Base-by-base conservation (phyloP, 2,113 vertebrate species). In the Paracanthobrama guichenoti region DNA sequence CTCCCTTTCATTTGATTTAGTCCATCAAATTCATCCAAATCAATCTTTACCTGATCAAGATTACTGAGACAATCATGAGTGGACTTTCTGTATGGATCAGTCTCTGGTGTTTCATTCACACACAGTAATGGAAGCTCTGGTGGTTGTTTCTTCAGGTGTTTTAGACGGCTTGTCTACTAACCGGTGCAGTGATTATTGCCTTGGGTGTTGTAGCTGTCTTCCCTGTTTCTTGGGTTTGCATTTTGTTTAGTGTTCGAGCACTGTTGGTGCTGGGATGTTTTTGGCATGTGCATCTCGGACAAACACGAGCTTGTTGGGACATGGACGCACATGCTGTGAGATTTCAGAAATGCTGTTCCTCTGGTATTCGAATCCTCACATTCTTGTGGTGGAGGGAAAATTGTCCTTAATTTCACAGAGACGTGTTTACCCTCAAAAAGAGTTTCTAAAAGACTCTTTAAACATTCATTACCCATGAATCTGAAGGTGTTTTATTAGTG, bases 321-420 rank as follows among this genome's bases (percentile, higher is more conserved):
- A 89, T 77, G 90, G 86, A 50, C 22, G 14, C 77, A 74, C 83
- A 71, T 55, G 12, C 26, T 79, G 85, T 84, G 85, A 50, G 67
- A 42, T 88, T 75, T 77, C 20, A 84, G 53, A 6, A 13, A 5
- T 85, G 84, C 39, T 80, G 42, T 69, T 26, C 59, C 44, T n/a
- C 74, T 48, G 89, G 87, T 87, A 79, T 88, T 79, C 79, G n/a
- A 62, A 73, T 64, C 0, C 86, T 69, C 64, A 6, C 90, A 89
- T 91, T 91, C 89, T 89, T 92, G 89, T 88, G 91, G 90, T 85
- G 11, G 84, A 50, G 87, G 48, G 88, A 88, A 86, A 87, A 31
- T 28, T 66, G 88, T 50, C 57, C 39, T 76, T n/a, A 3, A 46
- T 8, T 53, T 75, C 18, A 2, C 46, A 28, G 8, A 28, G 46